Conservation (phyloP, 1,140 invertebrate species). For the Diorhabda elongata region DNA sequence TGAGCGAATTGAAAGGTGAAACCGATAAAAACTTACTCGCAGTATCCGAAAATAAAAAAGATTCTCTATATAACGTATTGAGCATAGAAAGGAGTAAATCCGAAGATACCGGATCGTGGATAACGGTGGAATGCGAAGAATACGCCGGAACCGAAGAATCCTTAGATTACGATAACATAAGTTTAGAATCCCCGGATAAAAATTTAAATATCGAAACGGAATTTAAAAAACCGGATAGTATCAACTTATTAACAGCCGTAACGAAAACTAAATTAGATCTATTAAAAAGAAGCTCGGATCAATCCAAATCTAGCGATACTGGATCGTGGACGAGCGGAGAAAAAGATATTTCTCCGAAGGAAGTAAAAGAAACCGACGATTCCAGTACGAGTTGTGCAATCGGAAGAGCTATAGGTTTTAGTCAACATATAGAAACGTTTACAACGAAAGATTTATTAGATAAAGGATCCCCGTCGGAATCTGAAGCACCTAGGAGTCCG, state of each 20-base stretch:
- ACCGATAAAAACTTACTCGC: conserved; percentile 37
- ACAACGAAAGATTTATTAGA: conserved; percentile 40
- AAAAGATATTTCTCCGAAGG: conserved; percentile 50
- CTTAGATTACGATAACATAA: conserved; percentile 46
- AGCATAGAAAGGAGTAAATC: conserved; percentile 52
- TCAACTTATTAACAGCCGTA: conserved; percentile 48
- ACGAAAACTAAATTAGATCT: conserved; percentile 47
- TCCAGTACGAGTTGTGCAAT: conserved; percentile 76
- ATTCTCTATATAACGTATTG: conserved; percentile 46
- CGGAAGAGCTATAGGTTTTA: conserved; percentile 68
- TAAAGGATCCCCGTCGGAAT: conserved; percentile 38
- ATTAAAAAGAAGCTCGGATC: conserved; percentile 59
- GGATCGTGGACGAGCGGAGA: conserved; percentile 53
- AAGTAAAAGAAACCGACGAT: conserved; percentile 64
- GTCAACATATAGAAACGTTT: conserved; percentile 63
- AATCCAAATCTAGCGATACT: conserved; percentile 62
- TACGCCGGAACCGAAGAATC: conserved; percentile 53
- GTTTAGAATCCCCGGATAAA: conserved; percentile 44
- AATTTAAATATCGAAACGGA: conserved; percentile 45
- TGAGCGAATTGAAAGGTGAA: conserved; percentile 53
- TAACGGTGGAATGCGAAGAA: conserved; percentile 60
- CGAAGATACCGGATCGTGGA: conserved; percentile 59
- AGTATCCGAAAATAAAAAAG: conserved; percentile 44
- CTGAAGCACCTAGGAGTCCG: conserved; percentile 43
- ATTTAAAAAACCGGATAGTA: conserved; percentile 37